phyloP scores from a whole-genome alignment of 2,888 invertebrate species.

The Cataglyphis livida region DNA sequence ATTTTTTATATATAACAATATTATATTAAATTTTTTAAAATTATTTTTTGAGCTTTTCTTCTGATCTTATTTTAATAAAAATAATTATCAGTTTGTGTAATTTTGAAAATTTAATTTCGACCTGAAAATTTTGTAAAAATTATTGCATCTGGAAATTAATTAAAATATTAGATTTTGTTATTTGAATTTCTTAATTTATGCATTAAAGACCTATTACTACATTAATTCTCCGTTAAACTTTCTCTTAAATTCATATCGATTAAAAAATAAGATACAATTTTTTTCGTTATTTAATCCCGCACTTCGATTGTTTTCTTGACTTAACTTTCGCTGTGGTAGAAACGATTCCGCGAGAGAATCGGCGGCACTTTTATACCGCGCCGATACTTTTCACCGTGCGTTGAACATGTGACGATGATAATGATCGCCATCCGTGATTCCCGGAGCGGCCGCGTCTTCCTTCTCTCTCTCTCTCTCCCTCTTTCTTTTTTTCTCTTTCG shows the following conservation, averaged over 20 bases:
- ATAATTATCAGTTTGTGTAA: neutral
- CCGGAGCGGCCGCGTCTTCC: slow-evolving; percentile 14
- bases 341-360: slow-evolving; percentile 27
- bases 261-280: neutral
- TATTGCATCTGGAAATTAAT: neutral
- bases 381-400: slow-evolving; percentile 48
- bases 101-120: neutral
- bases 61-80: neutral
- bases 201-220: neutral
- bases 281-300: neutral
- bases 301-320: neutral
- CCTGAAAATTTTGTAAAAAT: neutral
- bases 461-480: neutral
- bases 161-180: neutral
- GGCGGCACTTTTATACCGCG: slow-evolving; percentile 44
- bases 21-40: neutral
- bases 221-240: neutral
- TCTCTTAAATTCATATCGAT: neutral
- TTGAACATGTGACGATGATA: slow-evolving; percentile 50
- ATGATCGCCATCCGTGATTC: slow-evolving; percentile 51
- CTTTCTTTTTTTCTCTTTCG: neutral
- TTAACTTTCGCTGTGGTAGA: slow-evolving; percentile 17
- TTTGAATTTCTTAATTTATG: neutral
- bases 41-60: neutral
- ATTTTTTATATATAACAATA: neutral